Base-by-base conservation (phyloP, 2,797 vertebrate genomes). In the Parotocinclus haroldoi region DNA sequence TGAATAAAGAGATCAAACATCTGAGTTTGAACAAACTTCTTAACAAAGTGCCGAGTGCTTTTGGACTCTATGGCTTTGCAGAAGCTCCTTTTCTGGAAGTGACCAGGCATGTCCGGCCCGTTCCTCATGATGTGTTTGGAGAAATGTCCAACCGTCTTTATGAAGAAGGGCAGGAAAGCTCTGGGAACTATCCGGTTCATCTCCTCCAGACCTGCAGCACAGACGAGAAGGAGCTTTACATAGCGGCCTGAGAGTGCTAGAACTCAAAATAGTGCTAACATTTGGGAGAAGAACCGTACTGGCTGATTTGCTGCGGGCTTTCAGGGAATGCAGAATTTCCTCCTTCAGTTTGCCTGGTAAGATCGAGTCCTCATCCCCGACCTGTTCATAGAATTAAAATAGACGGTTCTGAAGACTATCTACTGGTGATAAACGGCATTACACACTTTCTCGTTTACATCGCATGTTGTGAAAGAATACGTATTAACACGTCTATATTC, bases 1-100 rank as follows among this genome's bases (percentile, higher is more conserved):
- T 98, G 94, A 67, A 98, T 93, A 57, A 96, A 97, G 4, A 98
- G 83, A 60, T 95, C 92, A 17, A 98, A 98, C 91, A 96, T 95
- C 82, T 98, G 95, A 0, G 94, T 96, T 88, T 92, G 89, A 58
- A 94, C 87, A 58, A 98, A 98, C 73, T 84, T 93, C 80, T 98
- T 96, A 55, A 96, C 81, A 12, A 96, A 92, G 38, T 84, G 86
- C 9, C 94, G 90, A 0, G 78, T 90, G 76, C 82, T 83, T 74
- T 90, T 95, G 69, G 93, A 93, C 75, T 87, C 0, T 0, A 94
- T 53, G 62, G 92, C 91, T 75, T 94, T 96, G 81, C 83, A 95
- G 89, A 98, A 98, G 19, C 76, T 54, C 19, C 85, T 84, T 70
- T 89, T 92, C 61, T 96, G 91, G 79, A 98, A 96, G 64, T 63